A percentile compares a stretch with the other conserved stretches of the same genome.
These are phyloP conservation scores for Sapajus apella DNA, from an alignment of 2,113 vertebrate species.

Conservation along the genomic window DNA sequence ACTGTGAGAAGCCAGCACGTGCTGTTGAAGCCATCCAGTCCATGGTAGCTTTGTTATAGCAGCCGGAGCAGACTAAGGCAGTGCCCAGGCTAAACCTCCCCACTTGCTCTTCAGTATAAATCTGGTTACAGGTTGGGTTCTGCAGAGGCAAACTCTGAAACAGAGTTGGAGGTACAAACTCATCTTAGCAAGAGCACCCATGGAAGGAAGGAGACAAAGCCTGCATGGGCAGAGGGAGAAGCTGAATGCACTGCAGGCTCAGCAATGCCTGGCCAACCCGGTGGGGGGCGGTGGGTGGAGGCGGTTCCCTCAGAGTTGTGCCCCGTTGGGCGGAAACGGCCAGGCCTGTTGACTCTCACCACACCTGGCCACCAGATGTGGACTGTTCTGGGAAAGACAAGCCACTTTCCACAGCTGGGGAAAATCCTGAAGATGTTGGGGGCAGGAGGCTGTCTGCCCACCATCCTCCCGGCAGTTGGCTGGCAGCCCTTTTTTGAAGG, in stretches of 20 bases:
- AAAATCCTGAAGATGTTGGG: not conserved
- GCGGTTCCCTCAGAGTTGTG: not conserved
- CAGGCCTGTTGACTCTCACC: fast-evolving
- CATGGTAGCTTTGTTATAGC: not conserved
- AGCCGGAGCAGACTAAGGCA: not conserved
- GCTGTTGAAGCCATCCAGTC: not conserved
- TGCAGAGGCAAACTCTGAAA: not conserved
- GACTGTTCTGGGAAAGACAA: not conserved
- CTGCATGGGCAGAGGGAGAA: not conserved
- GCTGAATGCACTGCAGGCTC: not conserved
- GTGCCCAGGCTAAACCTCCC: too few species aligned
- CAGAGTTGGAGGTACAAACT: not conserved
- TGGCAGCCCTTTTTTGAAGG: not conserved
- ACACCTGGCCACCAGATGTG: not conserved
- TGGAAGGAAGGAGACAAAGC: not conserved
- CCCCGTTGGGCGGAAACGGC: not conserved
- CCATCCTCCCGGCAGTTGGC: not conserved
- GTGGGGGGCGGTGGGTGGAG: fast-evolving
- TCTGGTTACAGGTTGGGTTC: not conserved
- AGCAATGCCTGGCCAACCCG: not conserved
- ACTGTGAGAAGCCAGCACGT: not conserved
- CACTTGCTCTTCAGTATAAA: not conserved
- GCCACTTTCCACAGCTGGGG: not conserved
- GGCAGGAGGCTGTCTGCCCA: not conserved
- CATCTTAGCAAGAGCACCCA: not conserved